Conservation (phyloP, 2,113 vertebrate genomes). For the Ellobius talpinus region DNA sequence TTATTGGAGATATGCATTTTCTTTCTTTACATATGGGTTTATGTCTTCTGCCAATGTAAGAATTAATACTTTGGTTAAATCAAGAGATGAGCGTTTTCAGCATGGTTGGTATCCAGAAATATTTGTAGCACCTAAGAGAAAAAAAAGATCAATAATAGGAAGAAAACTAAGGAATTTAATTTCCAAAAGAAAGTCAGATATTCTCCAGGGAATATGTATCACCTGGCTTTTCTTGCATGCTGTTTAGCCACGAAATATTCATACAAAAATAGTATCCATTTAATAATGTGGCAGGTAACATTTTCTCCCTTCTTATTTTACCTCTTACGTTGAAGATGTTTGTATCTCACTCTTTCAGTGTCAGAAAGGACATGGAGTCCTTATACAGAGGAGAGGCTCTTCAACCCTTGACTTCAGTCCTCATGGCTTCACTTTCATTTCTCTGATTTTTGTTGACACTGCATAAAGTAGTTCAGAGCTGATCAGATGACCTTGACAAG, state of each 20-base stretch:
- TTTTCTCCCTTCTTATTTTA: not conserved
- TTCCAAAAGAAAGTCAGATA: constrained; percentile 3
- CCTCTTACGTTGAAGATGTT: constrained; percentile 46
- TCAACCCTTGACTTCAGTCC: not conserved
- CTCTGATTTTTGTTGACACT: not conserved
- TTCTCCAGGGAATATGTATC: not conserved
- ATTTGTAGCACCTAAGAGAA: not conserved
- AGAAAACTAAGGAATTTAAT: constrained; percentile 46
- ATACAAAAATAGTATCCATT: not conserved
- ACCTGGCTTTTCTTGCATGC: constrained; percentile 7
- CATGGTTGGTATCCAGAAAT: not conserved
- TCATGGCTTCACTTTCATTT: not conserved
- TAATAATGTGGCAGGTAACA: not conserved
- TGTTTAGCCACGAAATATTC: not conserved
- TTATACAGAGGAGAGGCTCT: not conserved
- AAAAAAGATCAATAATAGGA: constrained; percentile 21
- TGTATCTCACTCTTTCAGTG: constrained; percentile 49
- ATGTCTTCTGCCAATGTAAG: not conserved
- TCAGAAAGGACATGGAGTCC: not conserved
- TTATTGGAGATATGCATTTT: constrained; percentile 10
- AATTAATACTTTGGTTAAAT: constrained; percentile 17
- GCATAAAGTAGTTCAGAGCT: not conserved
- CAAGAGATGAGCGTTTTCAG: constrained; percentile 5
- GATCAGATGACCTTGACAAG: not conserved
- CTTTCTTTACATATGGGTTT: not conserved